phyloP scores from a whole-genome alignment of 2,113 vertebrate genomes.

The Chinchilla lanigera region DNA sequence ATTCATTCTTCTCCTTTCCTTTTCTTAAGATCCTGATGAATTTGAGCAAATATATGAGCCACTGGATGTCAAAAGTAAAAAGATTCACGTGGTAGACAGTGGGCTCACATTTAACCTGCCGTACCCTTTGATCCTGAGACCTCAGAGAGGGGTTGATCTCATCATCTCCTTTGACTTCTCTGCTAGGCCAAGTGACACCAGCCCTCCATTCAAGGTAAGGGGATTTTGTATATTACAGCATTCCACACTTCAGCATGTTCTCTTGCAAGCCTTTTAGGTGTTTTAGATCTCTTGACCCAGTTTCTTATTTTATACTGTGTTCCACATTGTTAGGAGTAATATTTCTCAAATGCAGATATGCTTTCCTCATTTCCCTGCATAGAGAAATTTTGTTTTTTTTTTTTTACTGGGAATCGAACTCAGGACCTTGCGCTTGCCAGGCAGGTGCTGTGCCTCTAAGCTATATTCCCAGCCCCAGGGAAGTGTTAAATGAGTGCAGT shows the following conservation, averaged over 20 bases:
- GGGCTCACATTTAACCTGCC: constrained; percentile 98
- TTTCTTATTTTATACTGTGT: not conserved
- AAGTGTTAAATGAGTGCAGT: not conserved
- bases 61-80: constrained; percentile 98
- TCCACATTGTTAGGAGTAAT: not conserved
- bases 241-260: not conserved
- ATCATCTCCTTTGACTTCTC: constrained; percentile 99
- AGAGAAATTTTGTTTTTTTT: not conserved
- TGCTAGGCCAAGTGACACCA: constrained; percentile 96
- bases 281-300: not conserved
- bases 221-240: accelerated
- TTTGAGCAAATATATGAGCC: constrained; percentile 98
- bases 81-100: constrained; percentile 98
- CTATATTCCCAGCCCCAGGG: not conserved
- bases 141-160: constrained; percentile 94
- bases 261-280: not conserved
- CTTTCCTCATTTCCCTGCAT: not conserved
- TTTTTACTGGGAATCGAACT: too few species aligned
- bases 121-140: constrained; percentile 94
- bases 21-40: constrained; percentile 93
- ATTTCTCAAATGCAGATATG: not conserved
- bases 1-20: not conserved
- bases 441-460: too few species aligned
- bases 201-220: constrained; percentile 97
- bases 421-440: too few species aligned